Conservation (phyloP, 2,888 invertebrate genomes). For the Protophormia terraenovae region DNA sequence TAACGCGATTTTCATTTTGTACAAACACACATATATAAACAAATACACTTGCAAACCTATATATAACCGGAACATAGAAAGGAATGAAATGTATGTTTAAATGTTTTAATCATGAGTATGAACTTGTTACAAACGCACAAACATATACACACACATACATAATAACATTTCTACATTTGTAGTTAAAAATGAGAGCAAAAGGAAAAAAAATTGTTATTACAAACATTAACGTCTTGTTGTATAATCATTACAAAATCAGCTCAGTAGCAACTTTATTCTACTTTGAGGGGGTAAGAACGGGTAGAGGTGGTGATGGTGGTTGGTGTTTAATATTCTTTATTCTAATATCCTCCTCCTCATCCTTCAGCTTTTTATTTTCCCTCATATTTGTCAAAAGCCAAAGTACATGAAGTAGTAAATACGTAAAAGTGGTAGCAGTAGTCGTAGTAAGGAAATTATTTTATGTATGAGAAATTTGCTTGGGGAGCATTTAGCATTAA, state of each 20-base stretch:
- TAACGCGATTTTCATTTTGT: conserved; percentile 62
- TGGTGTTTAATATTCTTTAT: background rate
- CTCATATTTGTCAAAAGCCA: background rate
- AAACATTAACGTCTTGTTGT: conserved; percentile 65
- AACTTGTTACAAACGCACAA: conserved; percentile 31
- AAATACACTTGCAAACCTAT: background rate
- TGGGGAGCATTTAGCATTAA: conserved; percentile 49
- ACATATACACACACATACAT: background rate
- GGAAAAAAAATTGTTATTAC: conserved; percentile 49
- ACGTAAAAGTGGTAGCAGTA: background rate
- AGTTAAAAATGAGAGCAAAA: conserved; percentile 40
- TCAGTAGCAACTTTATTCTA: conserved; percentile 53
- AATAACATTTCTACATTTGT: conserved; percentile 11
- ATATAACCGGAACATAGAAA: conserved; percentile 15
- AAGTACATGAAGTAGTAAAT: background rate
- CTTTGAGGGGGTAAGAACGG: background rate
- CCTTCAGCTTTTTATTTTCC: background rate
- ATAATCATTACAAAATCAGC: conserved; percentile 66
- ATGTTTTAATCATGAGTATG: conserved; percentile 26
- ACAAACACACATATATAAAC: background rate
- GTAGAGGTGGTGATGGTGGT: background rate
- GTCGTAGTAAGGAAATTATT: conserved; percentile 26
- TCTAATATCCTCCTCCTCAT: background rate
- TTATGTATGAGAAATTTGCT: conserved; percentile 39
- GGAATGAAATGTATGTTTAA: conserved; percentile 22